Conservation (phyloP, 2,888 invertebrate genomes). For the Acanthosoma haemorrhoidale region DNA sequence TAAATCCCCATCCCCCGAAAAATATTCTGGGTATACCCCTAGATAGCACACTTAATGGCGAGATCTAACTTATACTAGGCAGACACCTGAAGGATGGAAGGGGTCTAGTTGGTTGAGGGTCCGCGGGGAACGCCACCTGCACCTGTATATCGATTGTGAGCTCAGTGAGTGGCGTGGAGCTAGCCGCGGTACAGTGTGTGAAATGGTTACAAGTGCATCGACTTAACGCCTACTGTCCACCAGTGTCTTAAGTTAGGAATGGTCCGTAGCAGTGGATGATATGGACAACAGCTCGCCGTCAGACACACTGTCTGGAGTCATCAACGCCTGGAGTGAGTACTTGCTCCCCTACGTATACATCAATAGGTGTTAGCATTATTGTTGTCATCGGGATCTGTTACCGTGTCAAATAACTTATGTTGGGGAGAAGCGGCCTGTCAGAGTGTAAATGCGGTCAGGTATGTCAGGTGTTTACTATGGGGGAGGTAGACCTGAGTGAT, state of each 20-base stretch:
- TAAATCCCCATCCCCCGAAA: no score
- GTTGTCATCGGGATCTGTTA: not conserved
- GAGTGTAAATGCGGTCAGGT: no score
- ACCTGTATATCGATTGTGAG: not conserved
- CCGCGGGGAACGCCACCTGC: not conserved
- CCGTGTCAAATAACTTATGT: not conserved
- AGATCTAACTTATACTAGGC: no score
- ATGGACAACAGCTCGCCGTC: conserved; percentile 40
- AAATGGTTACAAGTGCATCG: no score
- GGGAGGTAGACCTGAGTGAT: not conserved
- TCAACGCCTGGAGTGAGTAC: conserved; percentile 43
- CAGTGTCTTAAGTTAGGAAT: not conserved
- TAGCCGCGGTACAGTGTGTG: not conserved
- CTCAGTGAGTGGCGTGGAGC: conserved; percentile 5
- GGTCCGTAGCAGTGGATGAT: not conserved
- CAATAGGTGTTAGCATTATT: no score
- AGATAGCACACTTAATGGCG: no score
- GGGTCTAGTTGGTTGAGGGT: not conserved
- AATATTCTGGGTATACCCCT: no score
- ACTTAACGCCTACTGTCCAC: no score
- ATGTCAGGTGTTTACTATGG: not conserved
- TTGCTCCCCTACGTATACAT: not conserved
- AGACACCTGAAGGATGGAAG: not conserved
- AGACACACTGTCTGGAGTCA: conserved; percentile 47
- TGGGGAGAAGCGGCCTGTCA: no score